Evolutionary conservation across 2,113 vertebrate species (phyloP).

Genomic region (Coryphaenoides rupestris): DNA sequence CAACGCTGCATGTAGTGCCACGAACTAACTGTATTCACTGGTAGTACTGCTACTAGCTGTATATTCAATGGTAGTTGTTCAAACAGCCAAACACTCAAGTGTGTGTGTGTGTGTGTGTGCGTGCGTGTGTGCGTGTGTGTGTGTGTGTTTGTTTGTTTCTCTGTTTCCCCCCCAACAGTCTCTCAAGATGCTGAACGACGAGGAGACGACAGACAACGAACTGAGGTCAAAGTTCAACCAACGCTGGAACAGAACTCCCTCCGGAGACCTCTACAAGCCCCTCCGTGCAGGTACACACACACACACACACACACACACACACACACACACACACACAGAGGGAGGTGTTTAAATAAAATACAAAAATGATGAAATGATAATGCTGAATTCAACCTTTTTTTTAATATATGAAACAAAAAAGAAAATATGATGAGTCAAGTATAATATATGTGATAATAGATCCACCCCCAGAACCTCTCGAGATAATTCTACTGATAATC

Average conservation of each 20-base stretch:
- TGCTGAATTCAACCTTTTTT: too few relatives aligned
- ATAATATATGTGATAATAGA: too few relatives aligned
- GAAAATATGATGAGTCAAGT: too few relatives aligned
- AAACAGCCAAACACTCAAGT: not conserved
- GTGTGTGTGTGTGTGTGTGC: conserved; percentile 1
- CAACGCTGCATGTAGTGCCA: too few relatives aligned
- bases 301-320: conserved; percentile 1
- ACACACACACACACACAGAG: not conserved
- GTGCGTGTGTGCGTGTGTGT: not conserved
- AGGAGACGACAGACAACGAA: conserved; percentile 92
- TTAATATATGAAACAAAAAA: too few relatives aligned
- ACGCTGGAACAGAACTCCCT: conserved; percentile 94
- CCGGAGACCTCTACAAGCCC: conserved; percentile 92
- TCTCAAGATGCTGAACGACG: conserved; percentile 87
- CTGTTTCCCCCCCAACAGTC: conserved; percentile 68
- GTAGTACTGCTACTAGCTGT: not conserved
- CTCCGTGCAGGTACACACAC: conserved; percentile 80
- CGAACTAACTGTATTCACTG: not conserved
- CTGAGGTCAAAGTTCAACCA: conserved; percentile 91
- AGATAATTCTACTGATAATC: too few relatives aligned
- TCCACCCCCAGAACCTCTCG: too few relatives aligned
- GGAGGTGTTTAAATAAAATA: too few relatives aligned
- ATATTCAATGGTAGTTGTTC: not conserved
- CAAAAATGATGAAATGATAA: too few relatives aligned
- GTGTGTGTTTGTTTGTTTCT: conserved; percentile 3